Evolutionary conservation across 2,888 invertebrate species (phyloP).

Genomic region (Spatulosminthurus flaviceps): DNA sequence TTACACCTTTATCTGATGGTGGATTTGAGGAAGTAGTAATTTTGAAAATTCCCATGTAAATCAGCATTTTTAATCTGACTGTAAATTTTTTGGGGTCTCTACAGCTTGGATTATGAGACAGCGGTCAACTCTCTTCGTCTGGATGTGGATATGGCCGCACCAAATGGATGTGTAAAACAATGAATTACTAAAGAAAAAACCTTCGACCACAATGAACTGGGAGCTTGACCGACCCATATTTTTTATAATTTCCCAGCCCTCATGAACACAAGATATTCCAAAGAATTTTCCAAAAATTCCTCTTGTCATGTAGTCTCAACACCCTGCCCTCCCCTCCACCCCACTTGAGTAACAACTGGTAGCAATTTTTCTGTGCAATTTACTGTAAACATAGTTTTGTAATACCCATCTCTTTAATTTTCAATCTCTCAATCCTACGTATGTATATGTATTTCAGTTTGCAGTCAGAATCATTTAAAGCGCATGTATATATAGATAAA

Average conservation of each 20-base stretch:
- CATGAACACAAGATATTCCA: slow-evolving; percentile 10
- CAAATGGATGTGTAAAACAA: slow-evolving; percentile 40
- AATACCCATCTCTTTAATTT: slow-evolving; percentile 26
- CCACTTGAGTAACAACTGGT: slow-evolving; percentile 8
- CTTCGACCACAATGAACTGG: neutral
- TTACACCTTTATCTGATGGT: too few species aligned
- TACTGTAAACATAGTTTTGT: slow-evolving; percentile 18
- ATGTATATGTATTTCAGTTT: slow-evolving; percentile 3
- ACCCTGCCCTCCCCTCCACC: neutral
- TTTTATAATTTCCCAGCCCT: slow-evolving; percentile 14
- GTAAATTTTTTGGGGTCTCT: neutral
- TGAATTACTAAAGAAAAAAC: neutral
- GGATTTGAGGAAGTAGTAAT: neutral
- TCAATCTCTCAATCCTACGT: slow-evolving; percentile 13
- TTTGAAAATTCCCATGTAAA: too few species aligned
- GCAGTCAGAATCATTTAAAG: slow-evolving; percentile 10
- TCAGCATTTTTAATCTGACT: neutral
- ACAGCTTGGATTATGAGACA: slow-evolving; percentile 38
- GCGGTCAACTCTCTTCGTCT: slow-evolving; percentile 38
- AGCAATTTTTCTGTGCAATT: slow-evolving; percentile 28
- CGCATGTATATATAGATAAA: slow-evolving; percentile 16
- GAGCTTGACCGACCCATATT: neutral
- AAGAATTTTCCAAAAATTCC: slow-evolving; percentile 1
- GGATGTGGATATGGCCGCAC: neutral
- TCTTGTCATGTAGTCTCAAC: neutral